Percentiles rank a stretch among this genome's conserved stretches.
These are phyloP conservation scores for Ruditapes philippinarum DNA, from an alignment of 1,140 invertebrate species.

Conservation along the genomic window DNA sequence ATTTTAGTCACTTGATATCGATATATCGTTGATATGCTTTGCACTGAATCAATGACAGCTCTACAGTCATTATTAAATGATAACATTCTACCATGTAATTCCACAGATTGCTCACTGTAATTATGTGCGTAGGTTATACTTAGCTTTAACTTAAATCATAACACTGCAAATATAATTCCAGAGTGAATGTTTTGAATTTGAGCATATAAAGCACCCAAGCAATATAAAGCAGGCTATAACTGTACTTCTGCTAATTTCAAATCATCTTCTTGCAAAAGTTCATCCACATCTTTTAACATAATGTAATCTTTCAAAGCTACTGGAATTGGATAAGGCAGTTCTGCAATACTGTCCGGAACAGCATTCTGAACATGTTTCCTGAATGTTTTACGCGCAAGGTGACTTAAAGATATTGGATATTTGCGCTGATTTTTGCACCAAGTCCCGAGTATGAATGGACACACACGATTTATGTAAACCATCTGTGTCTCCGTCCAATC, in stretches of 20 bases:
- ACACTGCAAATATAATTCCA: no score
- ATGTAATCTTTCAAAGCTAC: conserved; percentile 70
- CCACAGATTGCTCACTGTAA: no score
- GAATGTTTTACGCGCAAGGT: conserved; percentile 67
- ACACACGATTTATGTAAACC: conserved; percentile 63
- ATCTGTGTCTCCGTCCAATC: conserved; percentile 69
- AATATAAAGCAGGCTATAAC: background rate
- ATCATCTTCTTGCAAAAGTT: conserved; percentile 42
- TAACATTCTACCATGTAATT: no score
- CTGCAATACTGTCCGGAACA: conserved; percentile 46
- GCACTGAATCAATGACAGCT: no score
- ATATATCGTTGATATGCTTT: no score
- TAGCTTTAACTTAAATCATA: no score
- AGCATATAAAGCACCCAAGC: no score
- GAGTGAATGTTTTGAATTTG: no score
- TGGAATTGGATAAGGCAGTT: conserved; percentile 59
- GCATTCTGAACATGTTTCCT: conserved; percentile 29
- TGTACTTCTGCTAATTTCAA: conserved; percentile 45
- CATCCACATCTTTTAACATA: conserved; percentile 70
- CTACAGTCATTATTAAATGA: no score
- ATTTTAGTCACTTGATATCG: no score
- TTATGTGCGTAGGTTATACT: no score
- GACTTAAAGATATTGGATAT: conserved; percentile 65
- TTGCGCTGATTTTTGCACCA: conserved; percentile 68
- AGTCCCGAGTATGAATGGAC: conserved; percentile 56